A percentile compares a stretch with the other conserved stretches of the same genome.
These are phyloP conservation scores for Caenorhabditis inopinata DNA, from an alignment of 1,140 invertebrate species.

Conservation along the genomic window DNA sequence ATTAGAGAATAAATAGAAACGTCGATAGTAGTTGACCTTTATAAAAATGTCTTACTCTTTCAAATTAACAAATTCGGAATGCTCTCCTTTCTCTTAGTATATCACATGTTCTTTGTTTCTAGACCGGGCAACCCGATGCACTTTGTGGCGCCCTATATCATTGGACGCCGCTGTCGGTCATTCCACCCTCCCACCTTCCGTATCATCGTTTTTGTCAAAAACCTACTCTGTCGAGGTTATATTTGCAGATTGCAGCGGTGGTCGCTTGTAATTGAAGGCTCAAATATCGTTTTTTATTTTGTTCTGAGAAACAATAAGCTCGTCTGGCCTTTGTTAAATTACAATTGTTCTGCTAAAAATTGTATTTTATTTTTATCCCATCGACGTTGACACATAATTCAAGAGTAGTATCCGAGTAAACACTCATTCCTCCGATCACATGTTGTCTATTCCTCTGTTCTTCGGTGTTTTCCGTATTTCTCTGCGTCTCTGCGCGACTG, in stretches of 20 bases:
- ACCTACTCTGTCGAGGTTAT: background rate
- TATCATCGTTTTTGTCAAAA: background rate
- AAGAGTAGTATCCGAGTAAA: background rate
- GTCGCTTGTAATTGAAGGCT: background rate
- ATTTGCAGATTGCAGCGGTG: background rate
- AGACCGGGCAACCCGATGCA: background rate
- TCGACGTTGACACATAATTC: too few species aligned
- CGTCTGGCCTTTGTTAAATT: too few species aligned
- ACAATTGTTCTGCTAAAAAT: too few species aligned
- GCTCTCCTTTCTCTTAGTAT: background rate
- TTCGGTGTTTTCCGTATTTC: background rate
- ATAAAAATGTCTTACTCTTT: too few species aligned
- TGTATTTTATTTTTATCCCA: too few species aligned
- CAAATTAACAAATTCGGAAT: background rate
- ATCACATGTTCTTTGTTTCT: background rate
- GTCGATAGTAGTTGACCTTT: too few species aligned
- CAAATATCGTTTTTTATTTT: background rate
- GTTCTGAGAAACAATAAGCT: too few species aligned
- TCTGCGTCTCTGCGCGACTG: background rate
- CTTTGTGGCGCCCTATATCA: background rate
- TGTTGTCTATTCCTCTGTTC: background rate
- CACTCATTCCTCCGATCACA: constrained; percentile 9
- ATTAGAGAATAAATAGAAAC: too few species aligned
- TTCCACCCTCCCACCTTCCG: background rate
- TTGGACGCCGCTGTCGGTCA: background rate